A percentile compares a stretch with the other conserved stretches of the same genome.
Evolutionary conservation across 2,113 vertebrate genomes (phyloP).

Genomic region (Periophthalmodon schlosseri): DNA sequence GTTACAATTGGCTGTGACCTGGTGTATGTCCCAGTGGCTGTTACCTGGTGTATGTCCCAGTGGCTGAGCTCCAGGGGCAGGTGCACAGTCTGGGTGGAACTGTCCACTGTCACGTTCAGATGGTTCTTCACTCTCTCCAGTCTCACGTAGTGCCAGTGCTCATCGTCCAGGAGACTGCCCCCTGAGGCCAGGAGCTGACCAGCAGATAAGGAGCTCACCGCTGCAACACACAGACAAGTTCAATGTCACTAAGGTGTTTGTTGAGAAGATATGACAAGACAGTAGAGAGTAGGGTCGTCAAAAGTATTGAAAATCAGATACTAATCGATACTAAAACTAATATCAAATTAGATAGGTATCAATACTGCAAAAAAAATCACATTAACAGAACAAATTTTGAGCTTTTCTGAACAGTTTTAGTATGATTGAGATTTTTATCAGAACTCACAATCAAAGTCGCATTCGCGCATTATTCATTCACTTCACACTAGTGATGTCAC

Average conservation of each 20-base stretch:
- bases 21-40: conserved; percentile 9
- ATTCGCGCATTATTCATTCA: too few species aligned
- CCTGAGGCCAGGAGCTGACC: conserved; percentile 76
- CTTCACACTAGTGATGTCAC: too few species aligned
- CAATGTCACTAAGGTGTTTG: neutral
- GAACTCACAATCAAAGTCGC: too few species aligned
- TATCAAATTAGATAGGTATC: too few species aligned
- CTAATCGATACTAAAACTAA: too few species aligned
- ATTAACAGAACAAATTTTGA: too few species aligned
- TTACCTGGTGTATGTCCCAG: conserved; percentile 90
- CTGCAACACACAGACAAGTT: conserved; percentile 65
- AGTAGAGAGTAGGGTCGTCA: too few species aligned
- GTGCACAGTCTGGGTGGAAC: conserved; percentile 82
- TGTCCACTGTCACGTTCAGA: conserved; percentile 92
- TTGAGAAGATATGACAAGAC: too few species aligned
- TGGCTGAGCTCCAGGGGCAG: conserved; percentile 82
- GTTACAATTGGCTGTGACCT: neutral
- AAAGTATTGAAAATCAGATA: too few species aligned
- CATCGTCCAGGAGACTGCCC: conserved; percentile 93
- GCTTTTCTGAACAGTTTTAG: too few species aligned
- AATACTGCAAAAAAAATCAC: too few species aligned
- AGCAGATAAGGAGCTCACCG: conserved; percentile 71
- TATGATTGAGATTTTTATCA: too few species aligned
- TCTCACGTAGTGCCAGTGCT: conserved; percentile 91
- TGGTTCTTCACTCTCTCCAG: conserved; percentile 84